Evolutionary conservation across 1,140 invertebrate species (phyloP).

Genomic region (Daktulosphaira vitifoliae): DNA sequence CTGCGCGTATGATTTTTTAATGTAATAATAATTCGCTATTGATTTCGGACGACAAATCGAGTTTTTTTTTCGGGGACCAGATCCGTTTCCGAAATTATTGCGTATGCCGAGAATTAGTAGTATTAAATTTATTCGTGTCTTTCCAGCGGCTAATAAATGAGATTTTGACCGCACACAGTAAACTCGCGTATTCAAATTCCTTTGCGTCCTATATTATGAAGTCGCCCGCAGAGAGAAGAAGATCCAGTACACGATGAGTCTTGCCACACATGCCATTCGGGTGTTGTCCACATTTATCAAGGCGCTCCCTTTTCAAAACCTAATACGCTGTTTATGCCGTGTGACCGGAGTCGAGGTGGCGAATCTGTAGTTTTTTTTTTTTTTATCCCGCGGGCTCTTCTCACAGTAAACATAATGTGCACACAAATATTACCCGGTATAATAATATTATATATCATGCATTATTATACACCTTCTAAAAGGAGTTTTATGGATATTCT

Average conservation of each 20-base stretch:
- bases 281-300: constrained; percentile 26
- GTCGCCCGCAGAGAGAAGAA: constrained; percentile 29
- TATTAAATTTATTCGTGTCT: too few species aligned
- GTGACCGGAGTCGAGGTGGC: neutral
- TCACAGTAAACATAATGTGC: neutral
- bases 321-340: constrained; percentile 8
- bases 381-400: too few species aligned
- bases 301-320: constrained; percentile 16
- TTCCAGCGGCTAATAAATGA: neutral
- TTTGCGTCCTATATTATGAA: constrained; percentile 9
- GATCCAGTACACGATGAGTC: neutral
- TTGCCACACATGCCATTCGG: constrained; percentile 6
- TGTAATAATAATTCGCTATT: neutral
- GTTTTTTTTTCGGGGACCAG: constrained; percentile 20
- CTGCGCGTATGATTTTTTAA: too few species aligned
- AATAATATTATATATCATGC: neutral
- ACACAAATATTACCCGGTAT: neutral
- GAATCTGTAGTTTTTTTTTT: neutral
- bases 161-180: neutral
- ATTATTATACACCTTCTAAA: constrained; percentile 9
- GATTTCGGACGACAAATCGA: constrained; percentile 31
- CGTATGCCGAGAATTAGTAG: too few species aligned
- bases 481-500: too few species aligned
- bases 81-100: constrained; percentile 30
- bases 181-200: neutral